phyloP scores from a whole-genome alignment of 2,888 invertebrate species.

The Eupithecia exiguata region DNA sequence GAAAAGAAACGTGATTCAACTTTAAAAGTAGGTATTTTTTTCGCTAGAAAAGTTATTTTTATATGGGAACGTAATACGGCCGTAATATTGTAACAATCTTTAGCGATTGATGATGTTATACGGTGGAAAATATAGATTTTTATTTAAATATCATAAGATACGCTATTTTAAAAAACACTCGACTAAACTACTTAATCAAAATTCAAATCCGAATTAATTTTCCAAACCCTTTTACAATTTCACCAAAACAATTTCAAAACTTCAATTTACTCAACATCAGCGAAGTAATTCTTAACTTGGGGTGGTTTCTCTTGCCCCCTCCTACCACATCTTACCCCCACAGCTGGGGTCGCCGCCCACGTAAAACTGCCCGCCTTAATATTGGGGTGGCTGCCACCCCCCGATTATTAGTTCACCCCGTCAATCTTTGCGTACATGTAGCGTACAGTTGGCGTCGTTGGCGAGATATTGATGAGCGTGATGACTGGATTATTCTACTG shows the following conservation, averaged over 20 bases:
- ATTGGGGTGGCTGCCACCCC: constrained; percentile 54
- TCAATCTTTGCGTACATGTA: constrained; percentile 51
- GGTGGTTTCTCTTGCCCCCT: constrained; percentile 50
- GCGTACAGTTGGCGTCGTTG: background rate
- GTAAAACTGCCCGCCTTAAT: constrained; percentile 55
- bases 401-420: constrained; percentile 57
- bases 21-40: background rate
- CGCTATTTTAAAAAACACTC: background rate
- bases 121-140: too few relatives aligned
- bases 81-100: background rate
- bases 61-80: background rate
- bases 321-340: constrained; percentile 40
- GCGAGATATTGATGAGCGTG: constrained; percentile 5
- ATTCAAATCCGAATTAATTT: constrained; percentile 4
- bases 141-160: too few relatives aligned
- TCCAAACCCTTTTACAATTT: constrained; percentile 13
- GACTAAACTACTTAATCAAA: background rate
- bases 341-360: constrained; percentile 48
- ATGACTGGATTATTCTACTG: constrained; percentile 2
- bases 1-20: too few relatives aligned
- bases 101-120: background rate
- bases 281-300: constrained; percentile 31
- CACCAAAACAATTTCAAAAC: constrained; percentile 19
- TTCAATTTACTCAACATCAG: constrained; percentile 24
- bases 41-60: background rate